phyloP scores from a whole-genome alignment of 2,113 vertebrate genomes.

The Damaliscus lunatus region DNA sequence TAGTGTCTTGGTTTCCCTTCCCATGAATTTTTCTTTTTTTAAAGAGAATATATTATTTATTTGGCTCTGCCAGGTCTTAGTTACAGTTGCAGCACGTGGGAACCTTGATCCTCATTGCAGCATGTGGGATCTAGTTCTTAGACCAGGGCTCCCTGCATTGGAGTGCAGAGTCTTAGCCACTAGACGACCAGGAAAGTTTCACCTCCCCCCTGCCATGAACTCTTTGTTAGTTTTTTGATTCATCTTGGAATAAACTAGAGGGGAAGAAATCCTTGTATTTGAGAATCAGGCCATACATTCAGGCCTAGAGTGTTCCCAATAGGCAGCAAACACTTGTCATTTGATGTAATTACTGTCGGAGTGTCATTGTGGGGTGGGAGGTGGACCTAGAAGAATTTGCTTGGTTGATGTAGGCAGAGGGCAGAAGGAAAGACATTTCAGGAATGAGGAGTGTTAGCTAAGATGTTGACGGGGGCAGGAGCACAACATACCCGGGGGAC shows the following conservation, averaged over 20 bases:
- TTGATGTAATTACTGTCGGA: rapidly evolving
- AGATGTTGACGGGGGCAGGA: not conserved
- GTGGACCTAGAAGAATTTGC: not conserved
- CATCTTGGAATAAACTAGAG: not conserved
- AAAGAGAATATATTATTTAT: not conserved
- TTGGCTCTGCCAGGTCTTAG: not conserved
- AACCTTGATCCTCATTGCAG: not conserved
- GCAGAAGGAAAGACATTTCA: too few species aligned
- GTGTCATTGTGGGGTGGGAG: not conserved
- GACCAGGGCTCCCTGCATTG: not conserved
- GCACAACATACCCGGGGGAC: rapidly evolving
- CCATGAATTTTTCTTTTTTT: not conserved
- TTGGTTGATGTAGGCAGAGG: not conserved
- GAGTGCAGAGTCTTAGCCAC: not conserved
- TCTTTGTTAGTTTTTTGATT: not conserved
- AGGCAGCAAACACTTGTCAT: rapidly evolving
- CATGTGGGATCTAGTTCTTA: not conserved
- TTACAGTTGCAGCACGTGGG: not conserved
- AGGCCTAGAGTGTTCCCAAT: not conserved
- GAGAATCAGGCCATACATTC: not conserved
- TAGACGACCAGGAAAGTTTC: not conserved
- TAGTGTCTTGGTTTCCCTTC: not conserved
- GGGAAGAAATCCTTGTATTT: not conserved
- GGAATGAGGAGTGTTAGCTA: not conserved
- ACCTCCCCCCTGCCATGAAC: not conserved